Evolutionary conservation across 2,888 invertebrate genomes (phyloP).

Genomic region (Torymus texanus): DNA sequence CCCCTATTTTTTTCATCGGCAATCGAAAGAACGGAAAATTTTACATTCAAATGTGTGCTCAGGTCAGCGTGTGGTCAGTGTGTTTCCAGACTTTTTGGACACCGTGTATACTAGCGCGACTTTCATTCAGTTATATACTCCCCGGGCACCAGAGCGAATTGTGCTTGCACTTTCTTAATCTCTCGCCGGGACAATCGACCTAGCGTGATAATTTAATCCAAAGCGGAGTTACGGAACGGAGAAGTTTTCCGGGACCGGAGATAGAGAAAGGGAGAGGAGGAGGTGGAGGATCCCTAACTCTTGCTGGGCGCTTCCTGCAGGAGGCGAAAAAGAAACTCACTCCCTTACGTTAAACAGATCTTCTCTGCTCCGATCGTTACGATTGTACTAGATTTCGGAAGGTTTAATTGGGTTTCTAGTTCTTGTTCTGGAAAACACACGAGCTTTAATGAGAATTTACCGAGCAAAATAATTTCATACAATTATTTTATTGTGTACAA

Average conservation of each 20-base stretch:
- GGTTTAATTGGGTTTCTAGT: slow-evolving; percentile 19
- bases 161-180: slow-evolving; percentile 53
- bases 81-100: too few relatives aligned
- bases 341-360: slow-evolving; percentile 16
- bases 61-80: too few relatives aligned
- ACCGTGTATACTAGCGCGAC: not conserved
- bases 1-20: too few relatives aligned
- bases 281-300: slow-evolving; percentile 7
- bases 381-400: not conserved
- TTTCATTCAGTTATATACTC: slow-evolving; percentile 32
- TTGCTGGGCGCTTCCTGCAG: not conserved
- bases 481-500: too few relatives aligned
- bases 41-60: too few relatives aligned
- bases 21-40: too few relatives aligned
- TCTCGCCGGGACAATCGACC: slow-evolving; percentile 54
- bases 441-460: too few relatives aligned
- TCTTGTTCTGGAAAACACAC: not conserved
- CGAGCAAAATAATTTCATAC: too few relatives aligned
- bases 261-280: not conserved
- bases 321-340: slow-evolving; percentile 9
- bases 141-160: slow-evolving; percentile 7
- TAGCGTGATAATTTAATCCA: slow-evolving; percentile 59
- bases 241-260: slow-evolving; percentile 49
- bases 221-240: slow-evolving; percentile 49
- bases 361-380: too few relatives aligned